Base-by-base conservation (phyloP, 2,888 invertebrate species). In the Pollenia amentaria region DNA sequence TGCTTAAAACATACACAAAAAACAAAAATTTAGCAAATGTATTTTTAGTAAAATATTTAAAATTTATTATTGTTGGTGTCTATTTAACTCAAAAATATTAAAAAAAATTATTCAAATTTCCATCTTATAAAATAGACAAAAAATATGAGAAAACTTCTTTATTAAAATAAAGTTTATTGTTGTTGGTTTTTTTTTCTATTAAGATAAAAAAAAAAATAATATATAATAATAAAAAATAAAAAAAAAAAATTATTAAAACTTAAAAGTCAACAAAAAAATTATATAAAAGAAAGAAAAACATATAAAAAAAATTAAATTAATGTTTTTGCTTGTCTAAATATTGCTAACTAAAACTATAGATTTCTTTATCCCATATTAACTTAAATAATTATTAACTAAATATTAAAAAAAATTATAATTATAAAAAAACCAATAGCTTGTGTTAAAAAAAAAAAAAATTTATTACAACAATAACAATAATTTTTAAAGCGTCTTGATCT, bases 1-100 rank as follows among this genome's bases (percentile, higher is more conserved):
- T 29, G 29, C 3, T 29, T 29, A 55, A 77, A 51, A 48, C 14
- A 42, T 60, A 77, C 38, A 78, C 38, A 81, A 78, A 29, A 29
- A 67, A 64, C n/a, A 53, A 62, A 44, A 75, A 65, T 64, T 87
- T 84, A 83, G 80, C 79, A 80, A 83, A 87, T 76, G 76, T 83
- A 83, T 80, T 87, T 87, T 76, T 72, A 84, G 65, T 72, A 62
- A 84, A 80, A 53, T 55, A 83, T 67, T 69, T 16, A 67, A 79
- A 67, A 75, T 48, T 73, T 65, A 29, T 48, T 75, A 84, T 73
- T 84, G 64, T 87, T 81, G 87, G 76, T 87, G 87, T 87, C 84
- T 87, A 87, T 77, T 84, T 75, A 83, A 78, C 65, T 64, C n/a
- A 44, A 11, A 42, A 80, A 77, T 18, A 85, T 75, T 65, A 42